Percentiles rank a stretch among this genome's conserved stretches.
phyloP scores from a whole-genome alignment of 2,113 vertebrate genomes.

The Macaca nemestrina region DNA sequence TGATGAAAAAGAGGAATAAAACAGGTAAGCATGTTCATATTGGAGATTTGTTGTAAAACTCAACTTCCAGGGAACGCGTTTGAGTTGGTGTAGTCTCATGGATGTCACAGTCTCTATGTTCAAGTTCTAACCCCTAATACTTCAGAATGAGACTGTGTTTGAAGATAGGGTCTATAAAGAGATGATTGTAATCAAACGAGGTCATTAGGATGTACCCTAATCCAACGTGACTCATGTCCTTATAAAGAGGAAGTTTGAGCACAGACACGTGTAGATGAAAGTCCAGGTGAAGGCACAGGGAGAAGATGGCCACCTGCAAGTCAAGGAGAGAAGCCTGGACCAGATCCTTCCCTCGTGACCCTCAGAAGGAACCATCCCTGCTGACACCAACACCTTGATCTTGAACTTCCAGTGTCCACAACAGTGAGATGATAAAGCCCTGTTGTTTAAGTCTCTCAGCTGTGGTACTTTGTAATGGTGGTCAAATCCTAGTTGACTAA shows the following conservation, averaged over 20 bases:
- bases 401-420: neutral
- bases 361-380: neutral
- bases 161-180: neutral
- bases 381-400: neutral
- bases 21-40: neutral
- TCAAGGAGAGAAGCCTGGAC: neutral
- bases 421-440: neutral
- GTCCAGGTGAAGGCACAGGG: neutral
- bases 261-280: neutral
- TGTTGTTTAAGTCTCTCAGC: neutral
- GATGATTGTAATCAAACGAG: neutral
- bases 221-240: neutral
- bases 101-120: neutral
- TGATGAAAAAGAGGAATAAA: neutral
- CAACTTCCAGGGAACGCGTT: neutral
- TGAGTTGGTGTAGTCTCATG: neutral
- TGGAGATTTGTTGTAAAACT: neutral
- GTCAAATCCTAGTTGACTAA: neutral
- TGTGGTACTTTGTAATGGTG: neutral
- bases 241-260: neutral
- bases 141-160: neutral
- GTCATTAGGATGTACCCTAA: neutral
- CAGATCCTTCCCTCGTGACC: neutral
- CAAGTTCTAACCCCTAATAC: neutral
- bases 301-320: neutral